These are phyloP conservation scores for Blastobasis lacticolella DNA, from an alignment of 2,888 invertebrate genomes.

Conservation along the genomic window DNA sequence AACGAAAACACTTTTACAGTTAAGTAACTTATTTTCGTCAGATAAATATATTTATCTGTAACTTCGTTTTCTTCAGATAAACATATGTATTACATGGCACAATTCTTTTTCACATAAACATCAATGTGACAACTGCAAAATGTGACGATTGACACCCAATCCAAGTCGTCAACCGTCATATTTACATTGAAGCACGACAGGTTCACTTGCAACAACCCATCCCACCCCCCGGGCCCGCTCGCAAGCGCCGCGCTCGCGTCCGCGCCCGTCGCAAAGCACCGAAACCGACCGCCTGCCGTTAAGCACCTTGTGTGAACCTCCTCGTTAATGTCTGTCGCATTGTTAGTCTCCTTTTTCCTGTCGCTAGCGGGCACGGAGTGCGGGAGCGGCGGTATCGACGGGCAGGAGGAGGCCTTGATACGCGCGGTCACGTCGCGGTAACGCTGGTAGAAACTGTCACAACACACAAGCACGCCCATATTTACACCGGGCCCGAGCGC, in stretches of 20 bases:
- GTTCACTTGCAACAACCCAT: no score
- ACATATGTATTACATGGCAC: no score
- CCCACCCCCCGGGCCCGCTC: no score
- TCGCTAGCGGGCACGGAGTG: constrained; percentile 47
- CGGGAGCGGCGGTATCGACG: constrained; percentile 79
- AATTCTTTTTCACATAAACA: no score
- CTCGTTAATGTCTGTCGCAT: constrained; percentile 51
- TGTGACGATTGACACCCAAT: not conserved
- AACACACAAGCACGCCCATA: constrained; percentile 10
- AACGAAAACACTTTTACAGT: no score
- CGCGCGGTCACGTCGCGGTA: constrained; percentile 90
- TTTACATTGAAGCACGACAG: not conserved
- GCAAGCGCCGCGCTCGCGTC: no score
- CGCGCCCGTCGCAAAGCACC: constrained; percentile 13
- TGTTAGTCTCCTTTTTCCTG: constrained; percentile 53
- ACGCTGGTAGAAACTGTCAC: constrained; percentile 88
- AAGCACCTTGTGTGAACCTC: constrained; percentile 66
- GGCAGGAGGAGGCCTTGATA: constrained; percentile 90
- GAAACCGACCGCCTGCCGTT: constrained; percentile 27
- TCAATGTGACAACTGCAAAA: not conserved
- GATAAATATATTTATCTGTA: no score
- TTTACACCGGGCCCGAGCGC: no score
- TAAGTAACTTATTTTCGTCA: no score
- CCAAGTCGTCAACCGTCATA: not conserved
- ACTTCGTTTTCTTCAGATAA: no score